Evolutionary conservation across 2,888 invertebrate genomes (phyloP), one percentile per base, ranked within the genome.

Genomic region (Phyllotreta cruciferae): DNA sequence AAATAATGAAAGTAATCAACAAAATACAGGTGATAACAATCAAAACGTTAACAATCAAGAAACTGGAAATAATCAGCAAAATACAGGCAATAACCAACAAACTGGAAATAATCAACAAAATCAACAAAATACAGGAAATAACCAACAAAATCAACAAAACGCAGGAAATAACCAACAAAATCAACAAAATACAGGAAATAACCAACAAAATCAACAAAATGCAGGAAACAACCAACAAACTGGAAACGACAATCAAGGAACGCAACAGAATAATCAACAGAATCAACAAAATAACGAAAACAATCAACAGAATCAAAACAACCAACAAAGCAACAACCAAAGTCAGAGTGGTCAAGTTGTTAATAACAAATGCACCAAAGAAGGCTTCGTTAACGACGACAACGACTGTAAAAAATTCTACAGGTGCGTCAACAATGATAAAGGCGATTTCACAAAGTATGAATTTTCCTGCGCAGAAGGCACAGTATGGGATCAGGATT

Each of bases 401-500:
- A 81, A 81, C 45, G 85, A 92, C 74, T 92, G 92, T 74, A 87
- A 84, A 66, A 90, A 88, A 76, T 92, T 92, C 82, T 90, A 90
- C 76, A 85, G 91, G 67, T 92, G 92, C 79, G 90, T 91, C 35
- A 82, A 83, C 62, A 83, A 86, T 74, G 87, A 86, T 0, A 80
- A 83, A 10, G 86, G 85, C 65, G 83, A 83, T 1, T 90, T 82
- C 71, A 86, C 81, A 47, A 87, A 85, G 78, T 89, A 89, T 75
- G 88, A 90, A 64, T 92, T 90, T 77, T 82, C 81, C 8, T 93
- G 92, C 78, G 88, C 87, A 1, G 85, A 88, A 61, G 91, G 91
- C 50, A 92, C 92, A 7, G 87, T 89, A 35, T 92, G 92, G 91
- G 90, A 91, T 80, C 84, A 86, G 60, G 80, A 83, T 58, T 80